phyloP scores from a whole-genome alignment of 2,113 vertebrate genomes.

The zebrafish (Danio rerio) region DNA sequence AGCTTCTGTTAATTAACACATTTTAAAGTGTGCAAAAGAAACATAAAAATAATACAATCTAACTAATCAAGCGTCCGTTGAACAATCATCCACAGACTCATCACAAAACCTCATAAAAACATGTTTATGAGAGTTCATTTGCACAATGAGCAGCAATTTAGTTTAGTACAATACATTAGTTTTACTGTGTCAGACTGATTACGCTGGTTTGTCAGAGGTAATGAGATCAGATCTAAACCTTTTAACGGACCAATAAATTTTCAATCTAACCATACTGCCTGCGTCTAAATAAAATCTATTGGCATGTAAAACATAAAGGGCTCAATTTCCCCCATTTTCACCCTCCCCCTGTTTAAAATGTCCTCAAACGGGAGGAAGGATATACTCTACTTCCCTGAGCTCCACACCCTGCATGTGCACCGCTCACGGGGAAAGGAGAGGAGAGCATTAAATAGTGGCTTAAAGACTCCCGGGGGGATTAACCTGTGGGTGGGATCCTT shows the following conservation, averaged over 20 bases:
- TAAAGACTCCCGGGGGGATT: constrained; percentile 53
- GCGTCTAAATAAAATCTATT: not conserved
- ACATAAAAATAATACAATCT: constrained; percentile 27
- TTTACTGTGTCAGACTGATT: not conserved
- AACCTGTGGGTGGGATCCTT: constrained; percentile 63
- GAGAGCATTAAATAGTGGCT: constrained; percentile 63
- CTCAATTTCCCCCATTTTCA: not conserved
- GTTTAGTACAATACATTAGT: not conserved
- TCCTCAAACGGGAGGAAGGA: constrained; percentile 74
- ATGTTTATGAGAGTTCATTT: constrained; percentile 1
- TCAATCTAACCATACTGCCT: not conserved
- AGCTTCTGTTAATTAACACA: too few relatives aligned
- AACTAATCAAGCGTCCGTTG: constrained; percentile 1
- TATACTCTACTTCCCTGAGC: constrained; percentile 74
- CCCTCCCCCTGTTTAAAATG: constrained; percentile 62
- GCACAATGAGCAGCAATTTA: not conserved
- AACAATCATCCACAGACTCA: constrained; percentile 42
- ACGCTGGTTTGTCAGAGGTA: not conserved
- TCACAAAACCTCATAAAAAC: constrained; percentile 19
- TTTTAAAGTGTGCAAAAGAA: not conserved
- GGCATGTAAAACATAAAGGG: not conserved
- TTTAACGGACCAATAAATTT: not conserved
- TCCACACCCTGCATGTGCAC: constrained; percentile 62
- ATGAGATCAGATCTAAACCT: not conserved
- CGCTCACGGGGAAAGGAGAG: constrained; percentile 67